Percentiles rank a stretch among this genome's conserved stretches.
These are phyloP conservation scores for Chloromyia formosa DNA, from an alignment of 2,888 invertebrate species.

Conservation along the genomic window DNA sequence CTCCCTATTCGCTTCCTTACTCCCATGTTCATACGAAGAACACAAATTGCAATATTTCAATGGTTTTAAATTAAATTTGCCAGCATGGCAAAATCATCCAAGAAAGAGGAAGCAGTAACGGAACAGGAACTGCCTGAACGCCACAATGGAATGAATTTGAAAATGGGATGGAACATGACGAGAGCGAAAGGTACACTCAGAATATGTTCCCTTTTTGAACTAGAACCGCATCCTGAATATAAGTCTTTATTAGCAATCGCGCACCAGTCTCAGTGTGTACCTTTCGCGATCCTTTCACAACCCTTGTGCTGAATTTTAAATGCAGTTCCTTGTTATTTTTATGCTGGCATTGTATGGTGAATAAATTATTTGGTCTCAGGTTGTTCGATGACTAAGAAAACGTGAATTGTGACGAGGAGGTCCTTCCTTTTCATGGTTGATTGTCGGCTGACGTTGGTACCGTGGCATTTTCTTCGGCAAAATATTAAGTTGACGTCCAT, in stretches of 20 bases:
- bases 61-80: conserved; percentile 43
- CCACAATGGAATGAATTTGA: conserved; percentile 42
- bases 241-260: conserved; percentile 46
- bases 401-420: not conserved
- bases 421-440: not conserved
- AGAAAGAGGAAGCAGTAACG: not conserved
- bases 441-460: not conserved
- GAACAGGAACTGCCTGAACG: not conserved
- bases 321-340: conserved; percentile 46
- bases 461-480: too few species aligned
- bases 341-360: conserved; percentile 45
- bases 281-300: not conserved
- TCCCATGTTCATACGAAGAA: not conserved
- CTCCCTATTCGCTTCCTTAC: not conserved
- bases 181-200: too few species aligned
- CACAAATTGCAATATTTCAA: conserved; percentile 46
- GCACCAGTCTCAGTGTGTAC: not conserved
- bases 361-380: conserved; percentile 46
- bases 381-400: conserved; percentile 23
- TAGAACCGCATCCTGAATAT: not conserved
- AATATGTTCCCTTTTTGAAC: not conserved
- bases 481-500: too few species aligned
- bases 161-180: conserved; percentile 45
- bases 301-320: conserved; percentile 48
- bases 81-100: not conserved